These are phyloP conservation scores for Chrysotoxum bicinctum DNA, from an alignment of 2,888 invertebrate genomes.

Conservation along the genomic window DNA sequence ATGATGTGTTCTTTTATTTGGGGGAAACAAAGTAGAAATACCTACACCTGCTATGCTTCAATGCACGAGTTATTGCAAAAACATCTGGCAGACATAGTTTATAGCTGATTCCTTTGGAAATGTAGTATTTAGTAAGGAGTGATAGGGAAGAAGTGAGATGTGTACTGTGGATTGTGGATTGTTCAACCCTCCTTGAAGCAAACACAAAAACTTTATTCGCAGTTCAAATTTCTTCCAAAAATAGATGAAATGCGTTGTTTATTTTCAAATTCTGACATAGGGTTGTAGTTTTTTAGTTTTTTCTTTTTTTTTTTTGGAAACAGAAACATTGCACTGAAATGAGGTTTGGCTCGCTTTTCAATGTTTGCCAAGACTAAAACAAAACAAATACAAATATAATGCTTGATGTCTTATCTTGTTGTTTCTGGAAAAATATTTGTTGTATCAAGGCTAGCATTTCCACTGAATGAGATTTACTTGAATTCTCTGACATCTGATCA, in stretches of 20 bases:
- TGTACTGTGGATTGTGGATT: no score
- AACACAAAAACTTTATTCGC: not conserved
- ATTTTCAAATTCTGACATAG: not conserved
- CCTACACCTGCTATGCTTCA: slow-evolving; percentile 15
- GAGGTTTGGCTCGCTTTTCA: not conserved
- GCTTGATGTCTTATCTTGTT: not conserved
- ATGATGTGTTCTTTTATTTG: slow-evolving; percentile 19
- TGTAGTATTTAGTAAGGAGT: not conserved
- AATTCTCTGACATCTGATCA: not conserved
- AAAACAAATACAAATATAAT: not conserved
- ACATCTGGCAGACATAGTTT: not conserved
- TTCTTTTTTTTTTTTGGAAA: not conserved
- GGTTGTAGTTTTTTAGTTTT: not conserved
- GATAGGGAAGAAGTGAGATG: not conserved
- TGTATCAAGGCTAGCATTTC: not conserved
- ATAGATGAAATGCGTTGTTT: slow-evolving; percentile 20
- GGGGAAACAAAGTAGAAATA: not conserved
- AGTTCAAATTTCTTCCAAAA: slow-evolving; percentile 14
- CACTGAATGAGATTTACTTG: not conserved
- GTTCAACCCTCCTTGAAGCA: slow-evolving; percentile 19
- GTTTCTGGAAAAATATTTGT: not conserved
- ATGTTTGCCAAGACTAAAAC: not conserved
- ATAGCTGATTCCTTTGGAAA: not conserved
- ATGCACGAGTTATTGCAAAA: slow-evolving; percentile 7
- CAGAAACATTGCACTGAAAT: not conserved